Evolutionary conservation across 1,140 invertebrate species (phyloP).

Genomic region (Archivesica marissinica): DNA sequence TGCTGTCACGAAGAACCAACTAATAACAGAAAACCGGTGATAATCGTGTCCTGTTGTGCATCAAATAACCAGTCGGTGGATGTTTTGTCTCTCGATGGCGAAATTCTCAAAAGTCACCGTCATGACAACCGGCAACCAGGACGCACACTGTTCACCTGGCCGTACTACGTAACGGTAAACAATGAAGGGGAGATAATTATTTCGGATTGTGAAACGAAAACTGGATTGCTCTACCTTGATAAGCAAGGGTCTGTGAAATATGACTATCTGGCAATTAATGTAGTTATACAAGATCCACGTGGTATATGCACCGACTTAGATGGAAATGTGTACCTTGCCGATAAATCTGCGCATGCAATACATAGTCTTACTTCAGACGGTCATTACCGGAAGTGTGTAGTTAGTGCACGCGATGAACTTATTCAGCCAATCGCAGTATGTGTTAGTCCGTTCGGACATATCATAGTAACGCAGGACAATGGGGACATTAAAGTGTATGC

Average conservation of each 20-base stretch:
- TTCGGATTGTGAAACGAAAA: conserved; percentile 71
- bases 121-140: conserved; percentile 68
- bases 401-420: conserved; percentile 56
- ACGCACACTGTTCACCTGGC: conserved; percentile 68
- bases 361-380: conserved; percentile 61
- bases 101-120: conserved; percentile 64
- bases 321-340: conserved; percentile 64
- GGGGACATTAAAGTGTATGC: conserved; percentile 63
- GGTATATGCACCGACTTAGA: conserved; percentile 68
- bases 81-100: conserved; percentile 69
- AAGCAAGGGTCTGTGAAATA: conserved; percentile 66
- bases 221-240: conserved; percentile 66
- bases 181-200: conserved; percentile 69
- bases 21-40: conserved; percentile 55
- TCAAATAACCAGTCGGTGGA: conserved; percentile 70
- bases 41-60: conserved; percentile 71
- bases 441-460: conserved; percentile 61
- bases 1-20: conserved; percentile 65
- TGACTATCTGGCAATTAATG: conserved; percentile 59
- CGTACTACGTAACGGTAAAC: conserved; percentile 71
- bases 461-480: conserved; percentile 62
- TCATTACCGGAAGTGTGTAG: conserved; percentile 57
- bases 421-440: conserved; percentile 59
- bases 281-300: conserved; percentile 67
- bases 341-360: conserved; percentile 61